Evolutionary conservation across 2,113 vertebrate genomes (phyloP), one percentile per base, ranked within the genome.

Genomic region (Seriola dumerili): DNA sequence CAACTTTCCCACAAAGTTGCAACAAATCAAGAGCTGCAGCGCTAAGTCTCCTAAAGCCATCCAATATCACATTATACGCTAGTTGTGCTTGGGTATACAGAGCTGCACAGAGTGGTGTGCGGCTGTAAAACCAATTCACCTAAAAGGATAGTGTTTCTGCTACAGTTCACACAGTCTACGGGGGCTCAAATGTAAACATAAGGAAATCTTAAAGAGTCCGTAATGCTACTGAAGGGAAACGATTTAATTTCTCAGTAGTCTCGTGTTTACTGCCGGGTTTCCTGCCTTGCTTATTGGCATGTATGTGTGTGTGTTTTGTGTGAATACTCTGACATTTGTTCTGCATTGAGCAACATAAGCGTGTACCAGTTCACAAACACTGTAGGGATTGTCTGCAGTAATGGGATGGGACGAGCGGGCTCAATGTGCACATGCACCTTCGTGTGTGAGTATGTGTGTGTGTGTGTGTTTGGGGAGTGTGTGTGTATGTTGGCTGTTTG

Each of bases 1-100:
- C 91, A 93, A 93, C 91, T 91, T 94, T 94, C 93, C 91, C 91
- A 93, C 91, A 93, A 93, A 94, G 88, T 93, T 92, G 87, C 87
- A 90, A 90, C 92, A 93, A 92, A 93, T 90, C 88, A 88, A 87
- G 84, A 89, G 75, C 87, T 79, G 77, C 81, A 84, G 81, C 21
- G 38, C 63, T 91, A 89, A 93, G 83, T 89, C 86, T 84, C 52
- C 52, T 83, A 87, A 91, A 92, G 86, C 85, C 89, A 72, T 85
- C 88, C 87, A 81, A 89, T 90, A 92, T 91, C 89, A 89, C 89
- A 88, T 88, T 87, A 90, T 91, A 78, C 79, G 58, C 72, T 76
- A 66, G 67, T 90, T 76, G 78, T 70, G 70, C 84, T 87, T 71
- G 80, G 68, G 72, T 74, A 84, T 59, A 80, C 66, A 61, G 78